Evolutionary conservation across 2,888 invertebrate genomes (phyloP), one percentile per base, ranked within the genome.

Genomic region (Amphipoea lucens): DNA sequence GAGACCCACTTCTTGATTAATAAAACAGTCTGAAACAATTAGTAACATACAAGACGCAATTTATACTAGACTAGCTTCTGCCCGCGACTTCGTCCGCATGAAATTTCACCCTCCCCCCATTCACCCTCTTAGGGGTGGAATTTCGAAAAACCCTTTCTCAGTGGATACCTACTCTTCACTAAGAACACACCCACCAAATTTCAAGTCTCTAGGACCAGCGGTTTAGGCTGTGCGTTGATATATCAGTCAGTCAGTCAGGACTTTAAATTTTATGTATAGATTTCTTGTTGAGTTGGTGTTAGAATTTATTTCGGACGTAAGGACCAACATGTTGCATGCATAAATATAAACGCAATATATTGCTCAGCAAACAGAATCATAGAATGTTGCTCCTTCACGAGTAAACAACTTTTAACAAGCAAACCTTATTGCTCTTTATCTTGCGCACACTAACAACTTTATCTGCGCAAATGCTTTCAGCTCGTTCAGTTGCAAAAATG

Each of bases 401-500:
- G 62, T 67, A 66, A 62, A 77, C 62, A 63, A 79, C 40, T 83
- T 74, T 79, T 77, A 83, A 79, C 84, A 84, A 73, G 72, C 75
- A 48, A 67, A 79, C 84, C 69, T 60, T 83, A 69, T 84, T 77
- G 57, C 74, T 69, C 48, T 79, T 76, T 74, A 83, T 79, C 76
- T 66, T 65, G 74, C 57, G 67, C 51, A 78, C 66, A 63, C 63
- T 74, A 84, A 84, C 74, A 77, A 73, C 76, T 87, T 87, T 75
- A 84, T 80, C 77, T 78, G 60, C 40, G 79, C 70, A 87, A 85
- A 87, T 84, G 87, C 72, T 75, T 87, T 77, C 80, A 84, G 74
- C 73, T 85, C 70, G 80, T 80, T 87, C 81, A 74, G 72, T 84
- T 84, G 65, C 72, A 85, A 85, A 88, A 86, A 88, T 78, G 76